Conservation (phyloP, 2,113 vertebrate genomes). For the Aphelocoma coerulescens region DNA sequence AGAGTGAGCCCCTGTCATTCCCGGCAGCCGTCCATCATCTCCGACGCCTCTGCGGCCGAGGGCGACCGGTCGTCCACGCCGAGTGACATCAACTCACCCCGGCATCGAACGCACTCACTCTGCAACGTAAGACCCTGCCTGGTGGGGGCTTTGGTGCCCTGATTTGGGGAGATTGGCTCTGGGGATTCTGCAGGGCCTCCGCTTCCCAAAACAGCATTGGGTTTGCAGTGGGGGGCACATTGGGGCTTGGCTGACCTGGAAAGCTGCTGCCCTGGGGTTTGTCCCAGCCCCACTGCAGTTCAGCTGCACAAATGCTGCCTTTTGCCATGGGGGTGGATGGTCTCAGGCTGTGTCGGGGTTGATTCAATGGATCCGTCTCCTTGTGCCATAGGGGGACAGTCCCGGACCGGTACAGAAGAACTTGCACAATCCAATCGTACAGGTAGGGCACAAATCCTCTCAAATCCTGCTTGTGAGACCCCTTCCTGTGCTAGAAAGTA, state of each 20-base stretch:
- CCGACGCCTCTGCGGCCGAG: conserved; percentile 88
- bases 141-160: rapidly evolving
- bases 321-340: not conserved
- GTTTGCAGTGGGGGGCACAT: rapidly evolving
- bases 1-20: conserved; percentile 96
- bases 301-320: not conserved
- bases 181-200: rapidly evolving
- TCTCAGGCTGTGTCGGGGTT: not conserved
- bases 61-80: conserved; percentile 95
- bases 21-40: conserved; percentile 93
- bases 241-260: not conserved
- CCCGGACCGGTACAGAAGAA: conserved; percentile 81
- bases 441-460: conserved; percentile 56
- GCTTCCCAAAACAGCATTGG: rapidly evolving
- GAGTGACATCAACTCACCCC: conserved; percentile 96
- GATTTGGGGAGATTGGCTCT: rapidly evolving
- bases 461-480: not conserved
- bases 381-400: conserved; percentile 73
- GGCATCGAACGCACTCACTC: conserved; percentile 97
- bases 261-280: not conserved
- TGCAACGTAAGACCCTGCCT: conserved; percentile 88
- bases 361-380: not conserved
- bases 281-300: rapidly evolving
- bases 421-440: conserved; percentile 82
- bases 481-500: not conserved